Conservation (phyloP, 2,888 invertebrate genomes). For the Urechis unicinctus region DNA sequence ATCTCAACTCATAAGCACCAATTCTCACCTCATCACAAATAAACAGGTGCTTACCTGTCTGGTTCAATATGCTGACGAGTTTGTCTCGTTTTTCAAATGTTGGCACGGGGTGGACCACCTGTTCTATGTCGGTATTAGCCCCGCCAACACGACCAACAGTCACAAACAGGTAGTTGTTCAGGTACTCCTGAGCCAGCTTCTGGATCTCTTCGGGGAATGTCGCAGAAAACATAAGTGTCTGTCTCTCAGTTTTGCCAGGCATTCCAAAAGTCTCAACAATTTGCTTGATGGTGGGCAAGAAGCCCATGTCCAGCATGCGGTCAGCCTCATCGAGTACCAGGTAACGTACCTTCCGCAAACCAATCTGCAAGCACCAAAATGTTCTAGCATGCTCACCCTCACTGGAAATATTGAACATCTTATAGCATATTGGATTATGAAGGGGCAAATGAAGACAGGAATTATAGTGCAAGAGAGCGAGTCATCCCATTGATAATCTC, state of each 20-base stretch:
- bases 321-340: slow-evolving; percentile 79
- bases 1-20: too few species aligned
- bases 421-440: not conserved
- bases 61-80: slow-evolving; percentile 63
- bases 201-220: slow-evolving; percentile 72
- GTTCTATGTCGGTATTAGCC: slow-evolving; percentile 84
- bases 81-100: slow-evolving; percentile 70
- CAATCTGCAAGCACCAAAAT: slow-evolving; percentile 37
- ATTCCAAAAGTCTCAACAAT: slow-evolving; percentile 38
- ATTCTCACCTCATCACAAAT: not conserved
- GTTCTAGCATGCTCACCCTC: not conserved
- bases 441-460: not conserved
- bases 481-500: too few species aligned
- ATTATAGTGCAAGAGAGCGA: not conserved
- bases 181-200: slow-evolving; percentile 69
- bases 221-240: slow-evolving; percentile 71
- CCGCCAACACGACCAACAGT: slow-evolving; percentile 88
- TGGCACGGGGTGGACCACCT: slow-evolving; percentile 56
- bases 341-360: slow-evolving; percentile 58
- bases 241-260: slow-evolving; percentile 41
- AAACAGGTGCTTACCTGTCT: slow-evolving; percentile 29
- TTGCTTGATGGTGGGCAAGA: slow-evolving; percentile 50
- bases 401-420: not conserved
- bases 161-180: slow-evolving; percentile 72
- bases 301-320: slow-evolving; percentile 73